Evolutionary conservation across 1,140 invertebrate genomes (phyloP), one percentile per base, ranked within the genome.

Genomic region (Drosophila willistoni): DNA sequence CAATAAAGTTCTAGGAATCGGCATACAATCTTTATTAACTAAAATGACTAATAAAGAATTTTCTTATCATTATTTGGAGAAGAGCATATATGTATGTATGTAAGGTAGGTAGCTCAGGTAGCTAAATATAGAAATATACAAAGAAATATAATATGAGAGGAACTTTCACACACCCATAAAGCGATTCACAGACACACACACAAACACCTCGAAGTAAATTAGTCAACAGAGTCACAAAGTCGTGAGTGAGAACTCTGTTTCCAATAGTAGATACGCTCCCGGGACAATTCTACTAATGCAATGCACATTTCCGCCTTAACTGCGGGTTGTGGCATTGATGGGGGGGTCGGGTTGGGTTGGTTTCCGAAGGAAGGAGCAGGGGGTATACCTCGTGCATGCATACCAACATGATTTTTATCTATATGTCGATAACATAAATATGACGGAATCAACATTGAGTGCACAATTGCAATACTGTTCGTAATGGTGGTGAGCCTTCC

Each of bases 321-420:
- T 86, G 84, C 79, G 83, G 79, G 84, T 64, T 70, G 76, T 42
- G 41, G 41, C 29, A 61, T 63, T 68, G 39, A 13, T 14, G 17
- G 19, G 22, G 13, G 56, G 19, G 29, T 29, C 25, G 56, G 12
- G 75, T 36, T 77, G 76, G 62, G 69, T 33, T 42, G 68, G 73
- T 29, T 54, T 51, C 7, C 74, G 29, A 29, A 1, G 29, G 29
- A 29, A 29, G 29, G 6, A 1, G 29, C 0, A 7, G 29, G 29
- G 5, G 29, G 29, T 29, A 6, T 29, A 6, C 29, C 6, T 29
- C 29, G 6, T 29, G 29, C 29, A 61, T 76, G 65, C 68, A 81
- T 70, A 75, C 79, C 82, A 86, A 86, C 82, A 87, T 82, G 82
- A 86, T 86, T 87, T 87, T 73, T 82, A 86, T 86, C 82, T 82